Conservation (phyloP, 1,140 invertebrate species). For the Chymomyza costata region DNA sequence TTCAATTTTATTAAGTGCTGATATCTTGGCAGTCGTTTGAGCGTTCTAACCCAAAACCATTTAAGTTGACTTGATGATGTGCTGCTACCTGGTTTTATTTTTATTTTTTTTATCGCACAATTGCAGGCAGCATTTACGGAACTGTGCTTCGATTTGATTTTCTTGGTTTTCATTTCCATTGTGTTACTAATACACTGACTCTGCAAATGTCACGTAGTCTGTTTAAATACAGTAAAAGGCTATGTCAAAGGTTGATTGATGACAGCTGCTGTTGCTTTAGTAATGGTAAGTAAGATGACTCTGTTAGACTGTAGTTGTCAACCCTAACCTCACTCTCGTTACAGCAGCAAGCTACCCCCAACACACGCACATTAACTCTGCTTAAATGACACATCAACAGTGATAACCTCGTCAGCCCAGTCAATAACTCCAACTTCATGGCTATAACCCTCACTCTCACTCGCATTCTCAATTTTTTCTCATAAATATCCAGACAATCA, state of each 20-base stretch:
- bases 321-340: too few relatives aligned
- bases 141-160: constrained; percentile 41
- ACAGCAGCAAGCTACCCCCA: constrained; percentile 3
- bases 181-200: constrained; percentile 28
- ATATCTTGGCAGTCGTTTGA: constrained; percentile 37
- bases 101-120: constrained; percentile 12
- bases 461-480: constrained; percentile 42
- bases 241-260: constrained; percentile 61
- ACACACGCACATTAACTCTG: constrained; percentile 47
- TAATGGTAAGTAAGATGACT: too few relatives aligned
- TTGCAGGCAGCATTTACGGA: too few relatives aligned
- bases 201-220: constrained; percentile 7
- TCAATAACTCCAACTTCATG: constrained; percentile 14
- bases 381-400: constrained; percentile 55
- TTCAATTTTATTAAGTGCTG: constrained; percentile 75
- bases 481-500: constrained; percentile 62
- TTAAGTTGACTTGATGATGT: constrained; percentile 36
- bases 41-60: constrained; percentile 22
- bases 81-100: constrained; percentile 6
- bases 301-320: too few relatives aligned
- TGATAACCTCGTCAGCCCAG: constrained; percentile 30
- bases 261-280: constrained; percentile 26
- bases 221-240: constrained; percentile 43
- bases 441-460: too few relatives aligned
- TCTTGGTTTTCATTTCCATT: too few relatives aligned